Evolutionary conservation across 1,140 invertebrate genomes (phyloP).

Genomic region (Caenorhabditis remanei): DNA sequence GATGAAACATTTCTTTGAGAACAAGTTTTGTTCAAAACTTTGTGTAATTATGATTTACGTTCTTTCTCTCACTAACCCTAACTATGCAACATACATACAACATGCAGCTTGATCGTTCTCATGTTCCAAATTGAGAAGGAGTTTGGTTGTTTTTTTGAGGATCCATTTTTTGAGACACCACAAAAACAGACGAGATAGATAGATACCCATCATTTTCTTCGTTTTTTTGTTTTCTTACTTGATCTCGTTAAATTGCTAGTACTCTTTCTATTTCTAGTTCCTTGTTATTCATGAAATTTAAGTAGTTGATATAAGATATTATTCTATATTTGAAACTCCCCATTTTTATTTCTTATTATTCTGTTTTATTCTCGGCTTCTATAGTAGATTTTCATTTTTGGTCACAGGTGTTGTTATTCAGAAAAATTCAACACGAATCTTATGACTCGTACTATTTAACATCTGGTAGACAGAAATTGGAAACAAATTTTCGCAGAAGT

Average conservation of each 20-base stretch:
- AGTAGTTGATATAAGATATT: not conserved
- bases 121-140: not conserved
- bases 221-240: not conserved
- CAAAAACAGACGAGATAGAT: conserved; percentile 25
- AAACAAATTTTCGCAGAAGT: not conserved
- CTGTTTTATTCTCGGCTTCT: too few relatives aligned
- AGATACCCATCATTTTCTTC: conserved; percentile 33
- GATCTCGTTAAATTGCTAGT: not conserved
- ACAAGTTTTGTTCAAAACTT: too few relatives aligned
- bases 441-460: not conserved
- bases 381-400: not conserved
- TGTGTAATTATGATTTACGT: too few relatives aligned
- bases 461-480: not conserved
- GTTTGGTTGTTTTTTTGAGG: not conserved
- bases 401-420: not conserved
- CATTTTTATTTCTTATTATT: too few relatives aligned
- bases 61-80: too few relatives aligned
- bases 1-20: too few relatives aligned
- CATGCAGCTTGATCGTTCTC: not conserved
- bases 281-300: not conserved
- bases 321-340: too few relatives aligned
- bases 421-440: not conserved
- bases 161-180: not conserved
- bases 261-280: not conserved
- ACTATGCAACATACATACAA: not conserved